Evolutionary conservation across 2,113 vertebrate species (phyloP).

Genomic region (Arizona elegans): DNA sequence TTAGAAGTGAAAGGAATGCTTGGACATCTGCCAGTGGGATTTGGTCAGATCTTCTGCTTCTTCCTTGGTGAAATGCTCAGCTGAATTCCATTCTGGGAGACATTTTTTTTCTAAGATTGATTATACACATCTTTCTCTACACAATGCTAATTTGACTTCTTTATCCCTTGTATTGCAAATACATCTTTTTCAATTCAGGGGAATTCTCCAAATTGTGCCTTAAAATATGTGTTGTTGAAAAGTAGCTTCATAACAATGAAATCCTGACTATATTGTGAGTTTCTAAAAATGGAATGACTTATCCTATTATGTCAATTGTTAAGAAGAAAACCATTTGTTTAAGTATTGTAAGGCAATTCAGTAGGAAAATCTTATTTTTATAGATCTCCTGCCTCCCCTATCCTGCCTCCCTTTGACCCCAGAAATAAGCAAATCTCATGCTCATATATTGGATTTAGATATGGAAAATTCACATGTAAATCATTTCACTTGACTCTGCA

Average conservation of each 20-base stretch:
- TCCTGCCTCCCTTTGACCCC: too few relatives aligned
- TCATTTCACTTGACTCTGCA: background rate
- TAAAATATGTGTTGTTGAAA: background rate
- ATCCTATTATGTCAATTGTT: background rate
- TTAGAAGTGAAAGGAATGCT: conserved; percentile 28
- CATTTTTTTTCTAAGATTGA: conserved; percentile 7
- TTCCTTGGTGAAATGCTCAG: fast-evolving
- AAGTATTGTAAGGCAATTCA: background rate
- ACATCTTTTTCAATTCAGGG: background rate
- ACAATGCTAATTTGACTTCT: fast-evolving
- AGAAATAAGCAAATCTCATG: background rate
- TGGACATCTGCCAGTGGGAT: conserved; percentile 40
- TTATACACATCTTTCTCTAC: conserved; percentile 25
- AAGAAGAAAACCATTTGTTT: background rate
- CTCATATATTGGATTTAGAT: background rate
- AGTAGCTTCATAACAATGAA: background rate
- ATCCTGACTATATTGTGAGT: background rate
- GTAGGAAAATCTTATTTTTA: background rate
- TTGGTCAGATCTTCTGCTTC: background rate
- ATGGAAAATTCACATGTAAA: background rate
- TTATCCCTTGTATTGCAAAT: background rate
- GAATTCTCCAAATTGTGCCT: background rate
- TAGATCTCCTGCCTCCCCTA: background rate
- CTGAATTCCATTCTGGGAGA: conserved; percentile 17
- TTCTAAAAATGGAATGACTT: background rate